Base-by-base conservation (phyloP, 2,888 invertebrate species). In the Sminthurides aquaticus region DNA sequence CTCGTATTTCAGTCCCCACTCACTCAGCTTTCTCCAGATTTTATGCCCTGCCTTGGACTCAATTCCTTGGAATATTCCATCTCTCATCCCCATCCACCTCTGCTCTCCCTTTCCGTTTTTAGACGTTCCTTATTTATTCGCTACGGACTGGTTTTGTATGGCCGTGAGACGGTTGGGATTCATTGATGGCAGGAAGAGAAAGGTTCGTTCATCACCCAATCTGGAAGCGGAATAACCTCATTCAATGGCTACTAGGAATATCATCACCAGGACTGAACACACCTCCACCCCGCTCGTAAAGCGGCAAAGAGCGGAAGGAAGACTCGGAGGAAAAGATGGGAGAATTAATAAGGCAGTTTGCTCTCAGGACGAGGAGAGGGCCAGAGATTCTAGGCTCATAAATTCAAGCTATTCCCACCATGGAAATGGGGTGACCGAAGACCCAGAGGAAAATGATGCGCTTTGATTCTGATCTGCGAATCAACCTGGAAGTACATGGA, bases 331-430 rank as follows among this genome's bases (percentile, higher is more conserved):
- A 34, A 5, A 34, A 34, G 43, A 34, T 34, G 43, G 43, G 69
- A 68, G 69, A 71, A 71, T 70, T 67, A 67, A 66, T 65, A 64
- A 70, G 69, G 62, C 67, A 68, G 64, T 66, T 67, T 66, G 66
- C 57, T 66, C 66, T 18, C 64, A 64, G 52, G 20, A 22, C 52
- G 22, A 52, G 52, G 20, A 55, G 26, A 20, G 26, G 3, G 22
- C 55, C 54, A 27, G 57, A 43, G 54, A 43, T 66, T 66, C 5
- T 54, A 54, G 60, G 27, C 66, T 55, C 69, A 71, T 71, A 71
- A 71, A 71, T 71, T 69, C 60, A 58, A 71, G 49, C 66, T 68
- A 52, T 52, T 64, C 57, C 58, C 15, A 20, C 34, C 66, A 67
- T 69, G 68, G 71, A 69, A 68, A 71, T 69, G 69, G 71, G 71